Evolutionary conservation across 37 sponge, comb jelly and placozoan genomes (phyloP), one percentile per base, ranked within the genome.

Genomic region (Haliclona indistincta): DNA sequence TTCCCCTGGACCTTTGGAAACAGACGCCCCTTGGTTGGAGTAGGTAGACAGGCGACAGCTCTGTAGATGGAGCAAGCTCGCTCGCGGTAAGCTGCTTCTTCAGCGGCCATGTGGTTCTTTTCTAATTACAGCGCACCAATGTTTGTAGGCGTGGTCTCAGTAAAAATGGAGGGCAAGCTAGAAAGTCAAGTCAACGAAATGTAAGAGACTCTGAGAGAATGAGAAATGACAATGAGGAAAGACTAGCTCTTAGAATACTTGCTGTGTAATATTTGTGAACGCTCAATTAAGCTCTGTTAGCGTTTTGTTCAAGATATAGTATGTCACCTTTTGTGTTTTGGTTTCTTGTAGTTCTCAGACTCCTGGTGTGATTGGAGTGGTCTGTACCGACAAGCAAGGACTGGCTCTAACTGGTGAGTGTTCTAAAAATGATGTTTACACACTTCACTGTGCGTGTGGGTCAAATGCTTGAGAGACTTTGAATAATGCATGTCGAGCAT

Each of bases 351-450:
- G 82, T 78, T 82, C 89, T 23, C 89, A 88, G 68, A 58, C 60
- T 20, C 83, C 89, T 35, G 89, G 83, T 3, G 68, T 88, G n/a
- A 71, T 84, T n/a, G 89, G 89, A 4, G 89, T 77, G 20, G 40
- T 88, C 47, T 78, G 83, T 60, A 60, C 83, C 4, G 89, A 88
- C 45, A 41, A 65, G 32, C 73, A 82, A 33, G 89, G 89, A 0
- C 74, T 88, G 0, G 43, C 89, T 15, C 32, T 88, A 19, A 71
- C 89, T 56, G 83, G 89, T 88, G 54, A 23, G 65, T 7, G 34
- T 49, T 8, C 20, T 26, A 25, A n/a, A n/a, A n/a, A n/a, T n/a
- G n/a, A n/a, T n/a, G n/a, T n/a, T n/a, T n/a, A n/a, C n/a, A n/a
- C n/a, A n/a, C n/a, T n/a, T n/a, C n/a, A n/a, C n/a, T n/a, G n/a